Conservation (phyloP, 2,888 invertebrate genomes). For the Danaus chrysippus region DNA sequence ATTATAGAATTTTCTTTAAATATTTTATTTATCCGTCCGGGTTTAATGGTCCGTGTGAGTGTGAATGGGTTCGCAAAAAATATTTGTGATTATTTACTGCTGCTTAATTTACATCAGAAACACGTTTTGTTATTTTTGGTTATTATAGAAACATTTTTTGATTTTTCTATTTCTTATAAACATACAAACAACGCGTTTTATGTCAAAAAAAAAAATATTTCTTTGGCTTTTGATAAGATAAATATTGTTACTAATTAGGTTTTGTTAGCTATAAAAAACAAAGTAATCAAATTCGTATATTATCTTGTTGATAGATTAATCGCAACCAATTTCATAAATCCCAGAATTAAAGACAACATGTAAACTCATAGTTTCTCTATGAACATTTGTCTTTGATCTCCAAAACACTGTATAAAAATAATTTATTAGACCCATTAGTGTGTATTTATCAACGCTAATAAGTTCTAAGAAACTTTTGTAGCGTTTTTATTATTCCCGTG, state of each 20-base stretch:
- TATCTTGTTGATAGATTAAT: not conserved
- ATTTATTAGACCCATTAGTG: not conserved
- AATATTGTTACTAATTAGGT: no score
- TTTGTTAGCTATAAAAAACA: no score
- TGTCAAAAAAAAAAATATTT: no score
- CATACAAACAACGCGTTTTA: no score
- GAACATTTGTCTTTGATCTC: not conserved
- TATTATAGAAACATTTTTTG: no score
- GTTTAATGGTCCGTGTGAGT: no score
- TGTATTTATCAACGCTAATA: constrained; percentile 2
- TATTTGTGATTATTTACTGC: not conserved
- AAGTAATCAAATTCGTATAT: not conserved
- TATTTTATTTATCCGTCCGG: not conserved
- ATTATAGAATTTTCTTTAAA: not conserved
- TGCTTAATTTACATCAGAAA: not conserved
- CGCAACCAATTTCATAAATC: not conserved
- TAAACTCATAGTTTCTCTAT: not conserved
- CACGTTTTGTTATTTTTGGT: not conserved
- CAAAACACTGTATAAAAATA: not conserved
- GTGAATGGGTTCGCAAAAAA: no score
- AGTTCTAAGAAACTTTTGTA: no score
- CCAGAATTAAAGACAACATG: not conserved
- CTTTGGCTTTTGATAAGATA: no score
- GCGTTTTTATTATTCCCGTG: no score
- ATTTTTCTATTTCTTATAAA: no score